Base-by-base conservation (phyloP, 2,888 invertebrate genomes). In the Epinotia ramella region DNA sequence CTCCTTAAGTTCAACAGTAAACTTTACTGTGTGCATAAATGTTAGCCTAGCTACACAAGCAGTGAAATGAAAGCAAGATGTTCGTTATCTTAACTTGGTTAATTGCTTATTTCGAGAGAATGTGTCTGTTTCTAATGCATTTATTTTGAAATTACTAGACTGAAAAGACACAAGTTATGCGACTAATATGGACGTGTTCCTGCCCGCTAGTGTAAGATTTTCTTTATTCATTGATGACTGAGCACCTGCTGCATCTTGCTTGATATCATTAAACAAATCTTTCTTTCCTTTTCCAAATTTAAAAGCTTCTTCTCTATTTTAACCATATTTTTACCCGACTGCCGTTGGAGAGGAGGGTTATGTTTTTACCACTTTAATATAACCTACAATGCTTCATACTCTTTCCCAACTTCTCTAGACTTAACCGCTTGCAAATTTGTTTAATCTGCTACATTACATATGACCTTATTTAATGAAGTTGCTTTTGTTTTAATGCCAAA, bases 21-120 rank as follows among this genome's bases (percentile, higher is more conserved):
- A 16, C n/a, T n/a, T n/a, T n/a, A n/a, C 13, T 16, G 49, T 16
- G 13, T 49, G 16, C 16, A 49, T 16, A 53, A 53, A 53, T n/a
- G n/a, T n/a, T 53, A 7, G 40, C 40, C 40, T 40, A 40, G 40
- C 40, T 16, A 16, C 16, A 16, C 53, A 5, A 53, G 53, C 53
- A 57, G 59, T 68, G 44, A 59, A 44, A 68, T 44, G 68, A 69
- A 69, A 69, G 69, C 28, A 57, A 68, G 59, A 57, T 5, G 40
- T 40, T 33, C 7, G 44, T 24, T 18, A 40, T 66, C 11, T 11
- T 18, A 57, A 57, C 56, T 68, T 44, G 20, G 57, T 53, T 53
- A 63, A 63, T 71, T 63, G 70, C 60, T 24, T 24, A 69, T 62
- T 71, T 63, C 18, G 33, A 49, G 49, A 63, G 70, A 71, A 33